These are phyloP conservation scores for Gastrophysa polygoni DNA, from an alignment of 2,888 invertebrate genomes.

Conservation along the genomic window DNA sequence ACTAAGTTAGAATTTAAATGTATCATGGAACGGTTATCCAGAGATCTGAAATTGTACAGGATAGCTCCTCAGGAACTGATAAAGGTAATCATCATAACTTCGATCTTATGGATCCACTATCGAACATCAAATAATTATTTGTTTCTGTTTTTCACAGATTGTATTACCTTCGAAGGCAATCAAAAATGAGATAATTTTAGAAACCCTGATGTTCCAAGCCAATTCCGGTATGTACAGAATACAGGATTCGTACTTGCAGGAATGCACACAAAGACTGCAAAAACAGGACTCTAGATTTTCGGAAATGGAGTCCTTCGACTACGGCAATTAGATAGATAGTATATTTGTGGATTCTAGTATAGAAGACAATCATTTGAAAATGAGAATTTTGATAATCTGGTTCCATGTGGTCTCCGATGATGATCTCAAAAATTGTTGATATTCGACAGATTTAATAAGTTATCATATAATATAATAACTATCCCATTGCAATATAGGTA, in stretches of 20 bases:
- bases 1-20: conserved; percentile 89
- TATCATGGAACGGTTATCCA: conserved; percentile 88
- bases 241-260: conserved; percentile 85
- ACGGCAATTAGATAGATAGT: conserved; percentile 53
- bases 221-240: conserved; percentile 92
- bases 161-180: conserved; percentile 92
- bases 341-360: conserved; percentile 33
- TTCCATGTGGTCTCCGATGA: background rate
- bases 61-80: conserved; percentile 93
- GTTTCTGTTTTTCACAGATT: conserved; percentile 60
- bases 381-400: conserved; percentile 14
- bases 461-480: too few relatives aligned
- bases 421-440: background rate
- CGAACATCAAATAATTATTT: background rate
- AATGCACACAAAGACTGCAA: conserved; percentile 83
- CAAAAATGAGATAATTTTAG: conserved; percentile 88
- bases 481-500: too few relatives aligned
- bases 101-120: background rate
- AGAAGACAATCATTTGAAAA: conserved; percentile 49
- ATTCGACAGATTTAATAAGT: too few relatives aligned
- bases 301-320: conserved; percentile 82
- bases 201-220: conserved; percentile 92
- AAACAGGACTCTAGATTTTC: conserved; percentile 88
- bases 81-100: conserved; percentile 66
- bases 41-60: conserved; percentile 86